Evolutionary conservation across 2,888 invertebrate species (phyloP), one percentile per base, ranked within the genome.

Genomic region (Panorpa germanica): DNA sequence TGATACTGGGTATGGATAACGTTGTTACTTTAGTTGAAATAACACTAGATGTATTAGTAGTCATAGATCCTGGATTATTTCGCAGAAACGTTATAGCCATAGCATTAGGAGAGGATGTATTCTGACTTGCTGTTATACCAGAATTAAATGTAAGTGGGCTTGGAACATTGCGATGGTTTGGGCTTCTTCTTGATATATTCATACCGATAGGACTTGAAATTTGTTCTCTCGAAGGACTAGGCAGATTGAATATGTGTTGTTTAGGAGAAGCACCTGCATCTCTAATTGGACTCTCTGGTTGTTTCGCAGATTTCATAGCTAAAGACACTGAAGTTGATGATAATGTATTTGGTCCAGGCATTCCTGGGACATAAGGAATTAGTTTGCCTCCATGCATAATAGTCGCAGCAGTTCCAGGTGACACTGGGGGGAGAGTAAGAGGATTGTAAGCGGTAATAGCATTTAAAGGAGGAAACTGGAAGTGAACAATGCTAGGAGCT

Each of bases 281-380:
- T 45, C 58, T 50, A 46, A 58, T 59, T 2, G 51, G 18, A 12
- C 43, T 36, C 37, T 41, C 45, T 27, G 57, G 59, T 40, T 47
- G 52, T 41, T 50, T 50, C 7, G 42, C 28, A 21, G 43, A 34
- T 8, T 38, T 36, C 21, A 48, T 35, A 44, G 51, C 55, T 4
- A 42, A 36, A 30, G 43, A 35, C 37, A 42, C 46, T 19, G 55
- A 44, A 29, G 57, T 61, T 24, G 59, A 46, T 14, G 57, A 53
- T 15, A 73, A 49, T 18, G 68, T 66, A 40, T 70, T 70, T 3
- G 83, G 85, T 7, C 83, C 83, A 1, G 85, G 83, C 52, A 85
- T 85, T 9, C 83, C 85, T 5, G 83, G 83, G 8, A 85, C 82
- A 49, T 80, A 75, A 1, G 82, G 76, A 44, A 85, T 76, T n/a